Evolutionary conservation across 1,140 invertebrate species (phyloP), one percentile per base, ranked within the genome.

Genomic region (Hylyphantes graminicola): DNA sequence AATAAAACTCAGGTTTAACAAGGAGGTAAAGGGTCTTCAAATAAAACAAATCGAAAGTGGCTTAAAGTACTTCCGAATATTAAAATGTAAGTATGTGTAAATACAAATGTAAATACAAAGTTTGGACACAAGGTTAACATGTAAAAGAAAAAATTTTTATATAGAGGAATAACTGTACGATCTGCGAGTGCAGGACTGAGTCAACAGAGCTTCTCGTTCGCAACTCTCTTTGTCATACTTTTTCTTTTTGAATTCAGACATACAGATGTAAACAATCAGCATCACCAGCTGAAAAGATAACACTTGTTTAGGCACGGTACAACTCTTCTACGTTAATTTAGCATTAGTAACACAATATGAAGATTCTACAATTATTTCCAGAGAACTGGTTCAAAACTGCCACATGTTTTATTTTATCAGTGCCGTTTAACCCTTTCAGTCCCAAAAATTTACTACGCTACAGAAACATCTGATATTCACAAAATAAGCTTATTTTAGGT

Each of bases 81-180:
- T 35, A 35, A 35, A 35, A 35, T 35, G 35, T 35, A 35, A 35
- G 35, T 35, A 35, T 35, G 35, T 35, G 35, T 1, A 1, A 5
- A 1, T 1, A 2, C 35, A 35, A n/a, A n/a, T n/a, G n/a, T n/a
- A n/a, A n/a, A n/a, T n/a, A 35, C 35, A 35, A 35, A 35, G 35
- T 35, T 35, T 35, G 35, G 35, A 5, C 35, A 35, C 35, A 35
- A 35, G 35, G 35, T 19, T 19, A 35, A 21, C 21, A 19, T 48
- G 19, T 21, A 65, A 19, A 65, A 12, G n/a, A 19, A 21, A 17
- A 59, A 7, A 59, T 5, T 70, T 61, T 12, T 78, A 80, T 17
- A 81, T 17, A n/a, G 79, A 81, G 7, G 79, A 81, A 17, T 81
- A 81, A 11, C 79, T 81, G 59, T 81, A 81, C 13, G 79, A 73